Base-by-base conservation (phyloP, 2,113 vertebrate species). In the Sardina pilchardus region DNA sequence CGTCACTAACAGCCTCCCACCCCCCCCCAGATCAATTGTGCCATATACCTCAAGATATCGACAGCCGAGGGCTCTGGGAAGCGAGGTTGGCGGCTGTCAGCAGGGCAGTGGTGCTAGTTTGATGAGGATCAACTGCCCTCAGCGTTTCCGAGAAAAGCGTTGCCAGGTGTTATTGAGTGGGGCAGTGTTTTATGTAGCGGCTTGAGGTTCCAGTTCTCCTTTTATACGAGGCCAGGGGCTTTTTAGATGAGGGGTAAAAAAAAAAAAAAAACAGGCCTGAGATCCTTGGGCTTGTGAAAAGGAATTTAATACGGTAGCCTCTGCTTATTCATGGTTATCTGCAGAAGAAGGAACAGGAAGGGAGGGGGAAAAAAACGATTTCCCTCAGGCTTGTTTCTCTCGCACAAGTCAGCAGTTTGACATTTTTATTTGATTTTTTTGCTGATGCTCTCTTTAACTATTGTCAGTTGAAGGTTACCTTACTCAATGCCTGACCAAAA, bases 361-460 rank as follows among this genome's bases (percentile, higher is more conserved):
- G 9, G 21, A 88, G 48, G 21, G 86, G 48, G 14, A 39, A 78
- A 26, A 39, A 88, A 63, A 26, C 44, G 17, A 26, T 80, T 89
- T 88, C 53, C 67, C 71, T 39, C 9, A 19, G 63, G 59, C 56
- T 42, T n/a, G 44, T 83, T 59, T 81, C 71, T 82, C 42, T 45
- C 84, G 42, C 71, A 89, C 50, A 86, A 86, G 88, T 89, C 88
- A 87, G 84, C 83, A 48, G 39, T 84, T 84, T 84, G 42, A 86
- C 82, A 75, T 82, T 86, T 86, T 82, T 89, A 24, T 45, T 84
- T 63, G 8, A 81, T 81, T 85, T 84, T 71, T 71, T 84, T 83
- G 63, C 48, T 82, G 81, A 87, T 83, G 36, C 17, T 59, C 82
- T 30, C 42, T 86, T 83, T 83, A 88, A 86, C 56, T 82, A 80